Evolutionary conservation across 2,888 invertebrate genomes (phyloP).

Genomic region (Mesorhabditis spiculigera): DNA sequence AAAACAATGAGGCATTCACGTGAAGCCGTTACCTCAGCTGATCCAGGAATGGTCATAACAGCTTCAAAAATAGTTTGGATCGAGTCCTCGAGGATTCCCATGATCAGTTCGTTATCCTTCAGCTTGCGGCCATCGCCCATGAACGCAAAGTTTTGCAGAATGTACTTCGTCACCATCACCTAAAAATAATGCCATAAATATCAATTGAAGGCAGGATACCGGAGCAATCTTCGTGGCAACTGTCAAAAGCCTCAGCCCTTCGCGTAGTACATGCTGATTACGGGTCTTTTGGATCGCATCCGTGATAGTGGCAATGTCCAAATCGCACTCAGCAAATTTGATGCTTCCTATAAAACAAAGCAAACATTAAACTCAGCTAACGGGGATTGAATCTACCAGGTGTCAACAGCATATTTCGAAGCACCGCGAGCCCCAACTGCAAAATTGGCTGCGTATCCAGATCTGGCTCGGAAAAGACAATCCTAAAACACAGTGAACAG

Average conservation of each 20-base stretch:
- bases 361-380: constrained; percentile 19
- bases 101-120: constrained; percentile 52
- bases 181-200: constrained; percentile 13
- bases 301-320: constrained; percentile 30
- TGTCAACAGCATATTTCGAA: constrained; percentile 64
- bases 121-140: constrained; percentile 84
- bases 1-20: not conserved
- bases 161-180: constrained; percentile 79
- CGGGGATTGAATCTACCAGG: constrained; percentile 15
- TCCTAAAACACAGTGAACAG: no score
- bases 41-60: constrained; percentile 23
- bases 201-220: constrained; percentile 46
- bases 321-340: constrained; percentile 9
- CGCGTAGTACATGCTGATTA: constrained; percentile 92
- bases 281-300: constrained; percentile 74
- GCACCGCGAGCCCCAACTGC: constrained; percentile 76
- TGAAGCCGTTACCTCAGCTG: not conserved
- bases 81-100: constrained; percentile 48
- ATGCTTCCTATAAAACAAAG: not conserved
- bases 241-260: constrained; percentile 79
- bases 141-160: constrained; percentile 94
- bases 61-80: constrained; percentile 46
- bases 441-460: no score
- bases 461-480: no score
- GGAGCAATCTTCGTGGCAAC: constrained; percentile 77